Evolutionary conservation across 2,888 invertebrate species (phyloP), one percentile per base, ranked within the genome.

Genomic region (Ennomos erosarius): DNA sequence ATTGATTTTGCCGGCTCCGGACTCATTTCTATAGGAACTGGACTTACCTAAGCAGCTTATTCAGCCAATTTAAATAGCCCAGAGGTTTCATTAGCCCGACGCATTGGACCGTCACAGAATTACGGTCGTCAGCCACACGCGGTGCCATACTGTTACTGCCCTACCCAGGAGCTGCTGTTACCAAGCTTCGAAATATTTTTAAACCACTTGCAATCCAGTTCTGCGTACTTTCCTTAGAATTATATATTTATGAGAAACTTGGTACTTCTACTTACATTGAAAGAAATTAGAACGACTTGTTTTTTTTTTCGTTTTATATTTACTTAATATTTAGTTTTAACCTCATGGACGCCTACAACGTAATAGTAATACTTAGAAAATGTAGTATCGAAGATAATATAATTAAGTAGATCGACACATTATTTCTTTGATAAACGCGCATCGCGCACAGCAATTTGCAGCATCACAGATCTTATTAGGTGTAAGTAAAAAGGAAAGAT

Each of bases 71-170:
- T 81, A 82, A 85, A 84, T 84, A 82, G 80, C 67, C 69, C 66
- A 67, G 60, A 67, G 73, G 75, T 79, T 83, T 85, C 75, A 80
- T 83, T 84, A 81, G 75, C 68, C 67, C 64, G 52, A 67, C 57
- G 70, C 67, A 74, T 67, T 68, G 71, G 72, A 67, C 66, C 69
- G 74, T 78, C 73, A 65, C 77, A 75, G 81, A 82, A 86, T 82
- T 80, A 74, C 74, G 70, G 75, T 81, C 82, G 79, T 85, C 81
- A 83, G 73, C 59, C 66, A 70, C 86, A 87, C 76, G 73, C 79
- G 84, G 78, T 73, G 76, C 55, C 50, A 12, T 34, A 35, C 12
- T 37, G 52, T 12, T 34, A 35, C 12, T 37, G 52, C 26, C 35
- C 36, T 46, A 39, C 35, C 54, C 43, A 54, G 54, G 42, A 55